Base-by-base conservation (phyloP, 2,888 invertebrate species). In the Pyrgus malvae region DNA sequence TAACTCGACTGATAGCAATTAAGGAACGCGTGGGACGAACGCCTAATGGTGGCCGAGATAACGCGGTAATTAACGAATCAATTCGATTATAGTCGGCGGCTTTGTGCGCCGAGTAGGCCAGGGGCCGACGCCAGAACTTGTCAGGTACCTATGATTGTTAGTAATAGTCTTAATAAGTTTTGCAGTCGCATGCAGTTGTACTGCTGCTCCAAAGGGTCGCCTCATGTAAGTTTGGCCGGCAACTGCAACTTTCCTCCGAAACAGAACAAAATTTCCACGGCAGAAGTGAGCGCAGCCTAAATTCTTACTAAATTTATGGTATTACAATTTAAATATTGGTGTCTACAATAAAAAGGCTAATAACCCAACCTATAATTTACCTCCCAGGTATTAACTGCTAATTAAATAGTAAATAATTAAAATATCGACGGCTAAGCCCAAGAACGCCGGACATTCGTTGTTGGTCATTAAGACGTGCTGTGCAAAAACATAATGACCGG, bases 31-130 rank as follows among this genome's bases (percentile, higher is more conserved):
- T 79, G 78, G 81, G 80, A 68, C 67, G 63, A 48, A 50, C 60
- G 67, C 66, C 80, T 83, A 83, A 83, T 83, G 83, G 76, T 65
- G 59, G 60, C 64, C 57, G 66, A 76, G 82, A 80, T 83, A 83
- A 80, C 69, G 66, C 68, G 58, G 79, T 82, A 83, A 85, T 85
- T 85, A 85, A 83, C 77, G 78, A 82, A 80, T 83, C 83, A 81
- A 78, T 80, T 79, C 78, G 80, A 84, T 84, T 83, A 80, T 70
- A 62, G 67, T 65, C 68, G 65, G 64, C 59, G 65, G 68, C 79
- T 80, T 82, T 81, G 77, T 76, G 67, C 16, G 58, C 59, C 70
- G 65, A 63, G 48, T 72, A 69, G 67, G 25, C 60, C 53, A 49
- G 61, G 72, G 72, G 70, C 49, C 46, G 12, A 11, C 31, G 31